Base-by-base conservation (phyloP, 2,888 invertebrate genomes). In the Lordiphosa andalusiaca region DNA sequence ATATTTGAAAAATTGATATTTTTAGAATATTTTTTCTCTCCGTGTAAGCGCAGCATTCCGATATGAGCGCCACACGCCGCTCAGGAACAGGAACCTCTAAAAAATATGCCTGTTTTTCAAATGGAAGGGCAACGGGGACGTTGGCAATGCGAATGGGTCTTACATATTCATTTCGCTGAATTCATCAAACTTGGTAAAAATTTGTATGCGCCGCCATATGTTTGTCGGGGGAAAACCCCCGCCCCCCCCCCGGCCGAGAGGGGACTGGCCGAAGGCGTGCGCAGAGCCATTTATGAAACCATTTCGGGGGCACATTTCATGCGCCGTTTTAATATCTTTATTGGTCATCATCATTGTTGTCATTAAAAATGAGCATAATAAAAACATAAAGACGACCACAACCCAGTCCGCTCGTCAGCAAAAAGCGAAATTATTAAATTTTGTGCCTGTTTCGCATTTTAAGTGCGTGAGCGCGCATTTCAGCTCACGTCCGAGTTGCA, bases 401-500 rank as follows among this genome's bases (percentile, higher is more conserved):
- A 16, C 35, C 12, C 10, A 4, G 23, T 13, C 9, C 46, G 30
- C 36, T 49, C 48, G 16, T 16, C 44, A 25, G 30, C 81, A 80
- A 81, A 82, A 81, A 85, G 65, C 76, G 70, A 84, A 85, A 86
- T 85, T 86, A 85, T 86, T 80, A 85, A 82, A 82, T 78, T 67
- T 77, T 66, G 65, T 69, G 68, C 74, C 73, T 85, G 85, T 54
- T 65, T 71, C 61, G 85, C 69, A 84, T 85, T 84, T 84, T 72
- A 56, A 85, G 63, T 77, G 64, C 51, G 57, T 47, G 38, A 49
- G 52, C 65, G 51, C 62, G 61, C 63, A 81, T 74, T 78, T 81
- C 61, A 37, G 23, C 74, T 67, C 80, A 77, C 73, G 77, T 77
- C 30, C 30, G 30, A 67, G 62, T 46, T 47, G 33, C 21, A 23